phyloP scores from a whole-genome alignment of 2,888 invertebrate species.

The Xiphydria camelus region DNA sequence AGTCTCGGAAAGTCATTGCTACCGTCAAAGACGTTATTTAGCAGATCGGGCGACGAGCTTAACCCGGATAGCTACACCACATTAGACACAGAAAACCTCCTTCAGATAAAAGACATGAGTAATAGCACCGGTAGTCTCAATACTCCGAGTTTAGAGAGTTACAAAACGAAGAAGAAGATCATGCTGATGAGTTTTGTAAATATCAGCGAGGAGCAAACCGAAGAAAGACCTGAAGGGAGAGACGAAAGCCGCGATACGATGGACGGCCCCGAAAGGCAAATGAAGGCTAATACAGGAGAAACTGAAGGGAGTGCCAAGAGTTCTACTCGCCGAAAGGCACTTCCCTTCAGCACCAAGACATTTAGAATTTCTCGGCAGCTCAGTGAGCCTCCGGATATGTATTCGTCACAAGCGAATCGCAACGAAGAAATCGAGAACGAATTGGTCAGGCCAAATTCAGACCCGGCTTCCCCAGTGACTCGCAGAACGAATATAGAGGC shows the following conservation, averaged over 20 bases:
- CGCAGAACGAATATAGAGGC: constrained; percentile 26
- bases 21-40: constrained; percentile 40
- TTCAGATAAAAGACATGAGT: constrained; percentile 47
- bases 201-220: constrained; percentile 30
- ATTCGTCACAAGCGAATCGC: constrained; percentile 29
- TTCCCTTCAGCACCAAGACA: not conserved
- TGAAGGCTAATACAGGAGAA: too few relatives aligned
- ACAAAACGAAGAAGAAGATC: constrained; percentile 33
- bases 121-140: constrained; percentile 50
- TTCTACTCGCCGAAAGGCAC: not conserved
- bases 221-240: constrained; percentile 1
- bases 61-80: constrained; percentile 41
- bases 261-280: too few relatives aligned
- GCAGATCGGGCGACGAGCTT: constrained; percentile 55
- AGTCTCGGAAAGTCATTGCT: constrained; percentile 40
- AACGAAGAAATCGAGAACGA: constrained; percentile 11
- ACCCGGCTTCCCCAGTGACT: constrained; percentile 28
- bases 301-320: not conserved
- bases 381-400: constrained; percentile 45
- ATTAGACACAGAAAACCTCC: constrained; percentile 38
- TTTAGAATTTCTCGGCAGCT: constrained; percentile 35
- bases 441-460: constrained; percentile 37
- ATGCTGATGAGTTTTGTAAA: constrained; percentile 35
- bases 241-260: not conserved
- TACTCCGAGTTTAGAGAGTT: constrained; percentile 29